Evolutionary conservation across 1,140 invertebrate species (phyloP).

Genomic region (Diprion similis): DNA sequence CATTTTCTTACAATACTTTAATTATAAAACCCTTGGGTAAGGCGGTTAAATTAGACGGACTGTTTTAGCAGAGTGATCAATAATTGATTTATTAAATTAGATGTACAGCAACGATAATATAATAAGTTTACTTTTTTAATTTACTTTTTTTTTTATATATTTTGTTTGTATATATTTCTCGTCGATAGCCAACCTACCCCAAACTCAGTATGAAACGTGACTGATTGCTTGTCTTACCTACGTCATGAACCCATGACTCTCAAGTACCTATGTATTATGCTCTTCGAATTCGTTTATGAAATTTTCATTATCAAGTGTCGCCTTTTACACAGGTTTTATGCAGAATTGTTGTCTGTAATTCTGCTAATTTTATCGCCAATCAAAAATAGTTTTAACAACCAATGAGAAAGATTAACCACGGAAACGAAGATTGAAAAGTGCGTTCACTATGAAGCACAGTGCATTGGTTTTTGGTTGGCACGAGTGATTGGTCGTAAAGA

Average conservation of each 20-base stretch:
- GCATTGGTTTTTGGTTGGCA: slow-evolving; percentile 1
- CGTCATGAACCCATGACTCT: neutral
- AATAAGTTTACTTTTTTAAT: slow-evolving; percentile 4
- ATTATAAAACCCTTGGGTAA: neutral
- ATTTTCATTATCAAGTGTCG: neutral
- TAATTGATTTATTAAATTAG: slow-evolving; percentile 33
- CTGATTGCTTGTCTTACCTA: neutral
- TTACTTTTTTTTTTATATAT: neutral
- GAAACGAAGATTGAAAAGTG: neutral
- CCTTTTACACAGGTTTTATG: neutral
- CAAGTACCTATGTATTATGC: no score
- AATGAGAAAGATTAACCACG: neutral
- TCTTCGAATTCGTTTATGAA: neutral
- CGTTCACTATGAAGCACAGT: neutral
- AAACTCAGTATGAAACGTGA: neutral
- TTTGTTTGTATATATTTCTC: neutral
- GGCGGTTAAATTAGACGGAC: slow-evolving; percentile 2
- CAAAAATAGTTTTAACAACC: neutral
- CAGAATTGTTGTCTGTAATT: neutral
- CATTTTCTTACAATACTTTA: neutral
- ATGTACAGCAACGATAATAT: slow-evolving; percentile 14
- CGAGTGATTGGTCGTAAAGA: neutral
- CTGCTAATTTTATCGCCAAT: neutral
- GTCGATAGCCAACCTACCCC: slow-evolving; percentile 1
- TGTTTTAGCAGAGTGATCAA: slow-evolving; percentile 18